Base-by-base conservation (phyloP, 1,140 invertebrate species). In the Drosophila burlai region DNA sequence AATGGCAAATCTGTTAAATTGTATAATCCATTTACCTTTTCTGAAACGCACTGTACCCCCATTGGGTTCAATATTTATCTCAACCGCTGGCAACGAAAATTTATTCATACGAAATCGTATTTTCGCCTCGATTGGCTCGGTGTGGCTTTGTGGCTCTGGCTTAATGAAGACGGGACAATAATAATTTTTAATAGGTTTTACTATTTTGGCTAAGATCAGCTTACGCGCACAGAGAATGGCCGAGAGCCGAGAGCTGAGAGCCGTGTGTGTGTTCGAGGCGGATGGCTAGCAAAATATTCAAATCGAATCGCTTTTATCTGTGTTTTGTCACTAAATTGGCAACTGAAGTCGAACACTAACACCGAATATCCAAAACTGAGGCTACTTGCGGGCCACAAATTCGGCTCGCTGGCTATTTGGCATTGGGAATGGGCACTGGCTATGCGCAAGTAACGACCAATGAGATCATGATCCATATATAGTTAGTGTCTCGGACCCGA, bases 401-500 rank as follows among this genome's bases (percentile, higher is more conserved):
- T 67, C 24, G 34, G 36, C 36, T 38, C 46, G 40, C n/a, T 26
- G 50, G 45, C n/a, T 18, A 21, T 58, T 60, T 80, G 40, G 55
- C 43, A 55, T 34, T 60, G 31, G 43, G 34, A 55, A 59, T 64
- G 76, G 76, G 47, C 74, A 90, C 84, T 84, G 81, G 84, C 84
- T 90, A 75, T 68, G 79, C 84, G 63, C 62, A 76, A 76, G 58
- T 68, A 57, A 49, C 50, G 40, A 68, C 46, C 66, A 64, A 80
- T 87, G 84, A 87, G 83, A 87, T 87, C 84, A 87, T 81, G 84
- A 83, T 89, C 85, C 83, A 87, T 87, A 45, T 73, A 18, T 73
- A 72, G 69, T 89, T 75, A 62, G 47, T 40, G 29, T 24, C 42
- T 43, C 50, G 31, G 42, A 24, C 40, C 40, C 31, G 10, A 69